Percentiles rank a stretch among this genome's conserved stretches.
Evolutionary conservation across 2,797 vertebrate genomes (phyloP).

Genomic region (Setipinna tenuifilis): DNA sequence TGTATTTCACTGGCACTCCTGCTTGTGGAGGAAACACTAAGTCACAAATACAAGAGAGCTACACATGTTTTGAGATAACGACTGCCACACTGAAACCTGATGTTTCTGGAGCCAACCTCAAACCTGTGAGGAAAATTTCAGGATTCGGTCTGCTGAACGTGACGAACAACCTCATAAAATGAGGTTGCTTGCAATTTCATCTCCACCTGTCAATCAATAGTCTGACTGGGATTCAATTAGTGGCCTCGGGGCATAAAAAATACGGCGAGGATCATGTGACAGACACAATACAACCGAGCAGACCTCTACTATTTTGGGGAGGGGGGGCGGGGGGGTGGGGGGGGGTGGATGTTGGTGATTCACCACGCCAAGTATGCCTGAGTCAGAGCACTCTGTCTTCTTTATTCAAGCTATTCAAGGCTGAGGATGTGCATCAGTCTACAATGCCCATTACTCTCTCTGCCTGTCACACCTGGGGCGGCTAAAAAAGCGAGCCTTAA

Average conservation of each 20-base stretch:
- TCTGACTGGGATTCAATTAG: slow-evolving; percentile 66
- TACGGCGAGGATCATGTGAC: slow-evolving; percentile 60
- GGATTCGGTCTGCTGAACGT: background rate
- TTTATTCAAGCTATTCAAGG: slow-evolving; percentile 77
- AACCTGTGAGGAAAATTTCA: background rate
- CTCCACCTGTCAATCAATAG: slow-evolving; percentile 69
- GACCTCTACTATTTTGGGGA: slow-evolving; percentile 62
- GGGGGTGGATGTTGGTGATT: too few relatives aligned
- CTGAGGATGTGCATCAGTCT: slow-evolving; percentile 78
- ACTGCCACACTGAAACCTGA: background rate
- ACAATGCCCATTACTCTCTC: slow-evolving; percentile 72
- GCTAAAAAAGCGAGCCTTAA: slow-evolving; percentile 51
- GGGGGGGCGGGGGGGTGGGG: background rate
- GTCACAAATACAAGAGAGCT: slow-evolving; percentile 1
- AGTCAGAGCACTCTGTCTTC: slow-evolving; percentile 72
- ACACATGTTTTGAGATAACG: background rate
- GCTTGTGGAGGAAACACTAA: background rate
- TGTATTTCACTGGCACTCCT: background rate
- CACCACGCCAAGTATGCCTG: slow-evolving; percentile 66
- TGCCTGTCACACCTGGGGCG: slow-evolving; percentile 76
- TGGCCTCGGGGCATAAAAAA: slow-evolving; percentile 48
- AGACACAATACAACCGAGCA: slow-evolving; percentile 61
- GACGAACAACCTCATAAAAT: slow-evolving; percentile 12
- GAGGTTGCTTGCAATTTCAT: slow-evolving; percentile 44
- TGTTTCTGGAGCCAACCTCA: background rate